Evolutionary conservation across 1,140 invertebrate species (phyloP).

Genomic region (Panonychus citri): DNA sequence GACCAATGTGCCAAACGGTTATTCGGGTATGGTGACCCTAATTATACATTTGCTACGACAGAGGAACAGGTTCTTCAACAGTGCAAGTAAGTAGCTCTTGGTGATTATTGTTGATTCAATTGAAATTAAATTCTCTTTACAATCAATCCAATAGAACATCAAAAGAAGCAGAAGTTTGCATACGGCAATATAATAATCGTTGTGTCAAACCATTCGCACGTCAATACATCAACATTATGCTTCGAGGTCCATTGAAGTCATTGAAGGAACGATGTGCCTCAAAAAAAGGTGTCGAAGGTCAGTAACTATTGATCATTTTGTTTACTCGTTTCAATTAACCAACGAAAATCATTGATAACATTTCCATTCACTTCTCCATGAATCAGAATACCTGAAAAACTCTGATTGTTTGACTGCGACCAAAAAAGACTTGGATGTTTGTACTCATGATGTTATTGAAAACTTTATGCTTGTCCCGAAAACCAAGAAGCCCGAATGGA

Average conservation of each 20-base stretch:
- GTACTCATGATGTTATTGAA: conserved; percentile 4
- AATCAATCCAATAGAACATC: not conserved
- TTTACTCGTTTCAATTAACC: not conserved
- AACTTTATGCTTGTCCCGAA: conserved; percentile 6
- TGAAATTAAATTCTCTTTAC: not conserved
- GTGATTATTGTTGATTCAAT: not conserved
- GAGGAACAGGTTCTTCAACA: conserved; percentile 3
- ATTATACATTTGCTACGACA: conserved; percentile 1
- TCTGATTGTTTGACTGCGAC: conserved; percentile 2
- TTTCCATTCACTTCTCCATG: not conserved
- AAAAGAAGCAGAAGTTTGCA: conserved; percentile 4
- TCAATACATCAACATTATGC: conserved; percentile 9
- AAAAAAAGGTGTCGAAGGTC: conserved; percentile 5
- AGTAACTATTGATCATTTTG: not conserved
- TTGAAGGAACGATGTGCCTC: conserved; percentile 4
- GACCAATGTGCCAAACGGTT: conserved; percentile 7
- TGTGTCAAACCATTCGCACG: conserved; percentile 9
- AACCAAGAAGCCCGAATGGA: conserved; percentile 8
- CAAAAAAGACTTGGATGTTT: conserved; percentile 4
- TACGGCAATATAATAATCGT: conserved; percentile 2
- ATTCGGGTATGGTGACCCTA: conserved; percentile 7
- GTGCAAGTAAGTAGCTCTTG: conserved; percentile 5
- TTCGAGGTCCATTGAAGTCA: conserved; percentile 2
- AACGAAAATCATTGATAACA: too few relatives aligned
- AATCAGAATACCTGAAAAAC: conserved; percentile 7